Percentiles rank a stretch among this genome's conserved stretches.
phyloP scores from a whole-genome alignment of 92 coral and sea anemone species.

The Galaxea fascicularis region DNA sequence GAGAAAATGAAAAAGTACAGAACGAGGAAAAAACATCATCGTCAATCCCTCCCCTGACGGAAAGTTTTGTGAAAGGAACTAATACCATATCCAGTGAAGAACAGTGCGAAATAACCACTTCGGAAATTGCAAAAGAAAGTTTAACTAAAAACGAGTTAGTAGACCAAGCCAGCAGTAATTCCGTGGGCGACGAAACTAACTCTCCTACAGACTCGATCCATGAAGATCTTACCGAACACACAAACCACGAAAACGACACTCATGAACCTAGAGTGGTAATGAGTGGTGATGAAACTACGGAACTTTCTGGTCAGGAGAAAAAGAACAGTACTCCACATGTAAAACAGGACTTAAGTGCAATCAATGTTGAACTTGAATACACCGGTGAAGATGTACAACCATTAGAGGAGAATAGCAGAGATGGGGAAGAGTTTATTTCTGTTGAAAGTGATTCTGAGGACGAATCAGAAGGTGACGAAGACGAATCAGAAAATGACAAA shows the following conservation, averaged over 20 bases:
- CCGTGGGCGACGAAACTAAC: conserved; percentile 2
- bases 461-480: conserved; percentile 7
- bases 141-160: not conserved
- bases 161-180: not conserved
- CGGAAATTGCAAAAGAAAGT: not conserved
- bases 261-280: not conserved
- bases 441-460: conserved; percentile 33
- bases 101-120: not conserved
- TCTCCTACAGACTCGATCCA: not conserved
- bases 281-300: conserved; percentile 11
- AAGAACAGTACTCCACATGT: conserved; percentile 59
- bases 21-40: conserved; percentile 17
- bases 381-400: conserved; percentile 89
- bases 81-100: not conserved
- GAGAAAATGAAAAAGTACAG: conserved; percentile 21
- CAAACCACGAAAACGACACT: conserved; percentile 1
- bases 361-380: conserved; percentile 83
- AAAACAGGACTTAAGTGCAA: conserved; percentile 86
- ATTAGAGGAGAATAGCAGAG: conserved; percentile 49
- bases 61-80: conserved; percentile 82
- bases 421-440: conserved; percentile 27
- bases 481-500: not conserved
- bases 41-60: conserved; percentile 64
- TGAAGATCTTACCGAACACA: not conserved
- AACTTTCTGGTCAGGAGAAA: not conserved